phyloP scores from a whole-genome alignment of 2,888 invertebrate genomes.

The Pristionchus exspectatus region DNA sequence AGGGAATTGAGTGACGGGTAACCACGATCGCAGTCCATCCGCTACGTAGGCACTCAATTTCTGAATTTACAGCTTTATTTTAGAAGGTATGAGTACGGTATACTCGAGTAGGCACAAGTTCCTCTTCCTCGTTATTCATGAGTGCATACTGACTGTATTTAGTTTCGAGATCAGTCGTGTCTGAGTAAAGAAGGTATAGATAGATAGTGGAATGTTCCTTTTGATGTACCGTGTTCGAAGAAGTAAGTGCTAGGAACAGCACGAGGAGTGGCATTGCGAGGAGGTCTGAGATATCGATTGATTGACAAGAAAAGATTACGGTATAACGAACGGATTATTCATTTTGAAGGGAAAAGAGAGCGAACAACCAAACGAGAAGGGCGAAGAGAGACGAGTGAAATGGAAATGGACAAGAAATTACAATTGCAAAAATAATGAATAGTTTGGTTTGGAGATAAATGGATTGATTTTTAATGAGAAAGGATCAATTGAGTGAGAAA shows the following conservation, averaged over 20 bases:
- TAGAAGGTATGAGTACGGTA: not conserved
- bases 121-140: slow-evolving; percentile 10
- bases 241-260: slow-evolving; percentile 52
- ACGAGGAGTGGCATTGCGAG: slow-evolving; percentile 16
- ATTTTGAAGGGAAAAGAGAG: slow-evolving; percentile 27
- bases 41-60: slow-evolving; percentile 51
- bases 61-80: not conserved
- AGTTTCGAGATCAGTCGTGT: slow-evolving; percentile 17
- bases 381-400: slow-evolving; percentile 32
- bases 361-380: not conserved
- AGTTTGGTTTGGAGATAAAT: not conserved
- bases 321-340: slow-evolving; percentile 22
- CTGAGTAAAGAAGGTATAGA: not conserved
- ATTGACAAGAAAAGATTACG: not conserved
- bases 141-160: slow-evolving; percentile 45
- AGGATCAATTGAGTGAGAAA: not conserved
- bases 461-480: not conserved
- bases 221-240: slow-evolving; percentile 10
- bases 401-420: not conserved
- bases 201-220: not conserved
- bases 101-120: slow-evolving; percentile 40
- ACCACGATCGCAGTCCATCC: slow-evolving; percentile 46
- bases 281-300: slow-evolving; percentile 3
- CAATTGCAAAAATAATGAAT: not conserved
- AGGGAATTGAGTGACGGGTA: slow-evolving; percentile 11